These are phyloP conservation scores for Sula dactylatra DNA, from an alignment of 2,113 vertebrate genomes.

Conservation along the genomic window DNA sequence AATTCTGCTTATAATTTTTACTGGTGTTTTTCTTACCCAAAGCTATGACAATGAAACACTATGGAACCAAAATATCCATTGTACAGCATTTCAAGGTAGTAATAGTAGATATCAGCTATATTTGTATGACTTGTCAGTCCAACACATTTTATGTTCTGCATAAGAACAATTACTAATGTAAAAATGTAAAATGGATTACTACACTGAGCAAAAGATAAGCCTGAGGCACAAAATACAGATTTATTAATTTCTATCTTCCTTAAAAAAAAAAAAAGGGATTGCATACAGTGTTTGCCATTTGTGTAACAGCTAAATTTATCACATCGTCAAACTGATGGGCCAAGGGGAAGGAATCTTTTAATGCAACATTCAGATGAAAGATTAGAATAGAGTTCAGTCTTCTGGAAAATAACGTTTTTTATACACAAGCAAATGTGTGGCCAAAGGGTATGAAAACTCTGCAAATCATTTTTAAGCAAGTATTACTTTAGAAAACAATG, in stretches of 20 bases:
- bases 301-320: neutral
- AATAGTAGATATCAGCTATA: neutral
- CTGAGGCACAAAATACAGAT: neutral
- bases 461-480: neutral
- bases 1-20: neutral
- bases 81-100: neutral
- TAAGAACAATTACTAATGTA: neutral
- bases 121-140: neutral
- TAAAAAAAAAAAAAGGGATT: neutral
- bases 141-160: neutral
- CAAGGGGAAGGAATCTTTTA: neutral
- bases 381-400: neutral
- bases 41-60: neutral
- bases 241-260: neutral
- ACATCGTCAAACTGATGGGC: neutral
- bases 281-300: neutral
- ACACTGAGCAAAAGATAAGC: neutral
- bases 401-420: neutral
- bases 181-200: constrained; percentile 13
- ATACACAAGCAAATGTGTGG: neutral
- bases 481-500: neutral
- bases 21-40: neutral
- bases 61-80: neutral
- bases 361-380: neutral
- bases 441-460: neutral